Base-by-base conservation (phyloP, 2,113 vertebrate species). In the Arvicanthis niloticus region DNA sequence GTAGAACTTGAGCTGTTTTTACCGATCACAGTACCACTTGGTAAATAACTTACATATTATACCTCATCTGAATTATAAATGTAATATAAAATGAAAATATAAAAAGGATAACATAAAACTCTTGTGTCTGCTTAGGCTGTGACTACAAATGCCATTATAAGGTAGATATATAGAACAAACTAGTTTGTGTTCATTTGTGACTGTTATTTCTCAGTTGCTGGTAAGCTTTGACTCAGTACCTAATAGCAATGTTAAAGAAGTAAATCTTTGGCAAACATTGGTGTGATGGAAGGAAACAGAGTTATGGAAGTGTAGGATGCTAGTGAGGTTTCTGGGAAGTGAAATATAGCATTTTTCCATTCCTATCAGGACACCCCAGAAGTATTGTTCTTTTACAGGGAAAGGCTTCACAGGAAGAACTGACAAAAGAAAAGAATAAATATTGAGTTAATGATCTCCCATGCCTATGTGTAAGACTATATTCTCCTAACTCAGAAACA, bases 1-100 rank as follows among this genome's bases (percentile, higher is more conserved):
- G 15, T 13, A 6, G 4, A 56, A 78, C 70, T 84, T 73, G 1
- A 81, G 19, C 26, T 76, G 4, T 78, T 51, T 53, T 48, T 56
- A 34, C 29, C 48, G 3, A 40, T 2, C 21, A 4, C 8, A 62
- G 42, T 3, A 4, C 21, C 45, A 24, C 0, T 3, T 51, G 22
- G 13, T 73, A 3, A 93, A 56, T 1, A 76, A 58, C 4, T 72
- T 45, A 37, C 8, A 95, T 0, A 78, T 19, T 22, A 73, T 7
- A 91, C 62, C 7, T 72, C 17, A 62, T 51, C 68, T 87, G 67
- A 91, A 90, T 56, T 56, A 1, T 62, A 68, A 93, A 73, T 82
- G 16, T 81, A 60, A 42, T 60, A 37, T 58, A 58, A 60, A 40
- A 8, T 40, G 51, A n/a, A 58, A 81, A n/a, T 58, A 13, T 1